These are phyloP conservation scores for Ammodytes marinus DNA, from an alignment of 2,113 vertebrate species.

Conservation along the genomic window DNA sequence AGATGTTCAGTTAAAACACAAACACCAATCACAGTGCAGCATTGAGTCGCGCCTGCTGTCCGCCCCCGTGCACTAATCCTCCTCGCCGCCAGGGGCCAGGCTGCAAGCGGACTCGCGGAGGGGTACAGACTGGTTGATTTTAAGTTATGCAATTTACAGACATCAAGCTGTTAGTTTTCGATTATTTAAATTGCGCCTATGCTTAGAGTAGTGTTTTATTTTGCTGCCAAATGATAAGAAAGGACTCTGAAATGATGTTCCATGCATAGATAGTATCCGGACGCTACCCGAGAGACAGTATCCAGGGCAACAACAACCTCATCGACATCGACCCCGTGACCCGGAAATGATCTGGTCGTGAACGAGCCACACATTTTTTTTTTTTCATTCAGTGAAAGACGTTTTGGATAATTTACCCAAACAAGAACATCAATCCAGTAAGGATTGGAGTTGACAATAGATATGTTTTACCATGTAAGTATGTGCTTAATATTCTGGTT, in stretches of 20 bases:
- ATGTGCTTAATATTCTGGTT: background rate
- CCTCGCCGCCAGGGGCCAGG: conserved; percentile 37
- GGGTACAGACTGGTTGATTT: background rate
- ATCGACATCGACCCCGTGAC: background rate
- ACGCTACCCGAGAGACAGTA: background rate
- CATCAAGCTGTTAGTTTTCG: background rate
- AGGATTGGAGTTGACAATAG: background rate
- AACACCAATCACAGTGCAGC: conserved; percentile 39
- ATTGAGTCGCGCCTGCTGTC: conserved; percentile 24
- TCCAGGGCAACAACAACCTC: background rate
- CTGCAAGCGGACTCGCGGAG: background rate
- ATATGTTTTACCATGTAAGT: conserved; percentile 83
- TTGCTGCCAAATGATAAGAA: background rate
- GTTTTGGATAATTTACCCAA: background rate
- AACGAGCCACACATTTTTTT: background rate
- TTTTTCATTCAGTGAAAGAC: background rate
- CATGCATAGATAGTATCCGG: background rate
- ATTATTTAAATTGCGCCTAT: no score
- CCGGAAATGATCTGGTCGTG: conserved; percentile 37
- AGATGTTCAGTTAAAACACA: background rate
- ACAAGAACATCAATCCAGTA: background rate
- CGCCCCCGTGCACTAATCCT: background rate
- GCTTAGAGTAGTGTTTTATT: rapidly evolving
- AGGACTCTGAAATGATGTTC: background rate
- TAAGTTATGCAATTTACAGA: background rate